A percentile compares a stretch with the other conserved stretches of the same genome.
phyloP scores from a whole-genome alignment of 2,888 invertebrate species.

The Copidosoma aretas region DNA sequence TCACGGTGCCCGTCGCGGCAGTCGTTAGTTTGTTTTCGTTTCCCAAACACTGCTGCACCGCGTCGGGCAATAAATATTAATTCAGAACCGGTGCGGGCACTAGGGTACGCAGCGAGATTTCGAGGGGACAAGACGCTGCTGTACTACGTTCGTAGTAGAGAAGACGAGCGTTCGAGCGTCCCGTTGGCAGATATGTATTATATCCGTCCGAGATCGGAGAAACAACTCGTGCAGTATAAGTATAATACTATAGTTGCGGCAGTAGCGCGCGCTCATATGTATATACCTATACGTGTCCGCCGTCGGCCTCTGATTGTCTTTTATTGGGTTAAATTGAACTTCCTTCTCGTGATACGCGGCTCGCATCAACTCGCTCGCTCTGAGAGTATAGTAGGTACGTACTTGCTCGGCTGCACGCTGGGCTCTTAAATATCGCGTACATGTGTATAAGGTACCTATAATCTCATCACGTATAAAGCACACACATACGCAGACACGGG shows the following conservation, averaged over 20 bases:
- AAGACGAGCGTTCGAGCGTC: constrained; percentile 31
- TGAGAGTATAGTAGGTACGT: too few relatives aligned
- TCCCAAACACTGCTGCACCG: too few relatives aligned
- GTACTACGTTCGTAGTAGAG: too few relatives aligned
- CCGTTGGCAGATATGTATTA: constrained; percentile 51
- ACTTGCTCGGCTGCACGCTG: constrained; percentile 60
- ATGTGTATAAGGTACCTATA: constrained; percentile 53
- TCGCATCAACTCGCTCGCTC: constrained; percentile 62
- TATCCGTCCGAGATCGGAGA: constrained; percentile 50
- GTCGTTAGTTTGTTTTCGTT: too few relatives aligned
- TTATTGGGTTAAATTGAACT: constrained; percentile 64
- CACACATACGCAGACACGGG: too few relatives aligned
- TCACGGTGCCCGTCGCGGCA: too few relatives aligned
- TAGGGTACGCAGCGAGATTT: too few relatives aligned
- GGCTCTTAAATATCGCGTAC: constrained; percentile 61
- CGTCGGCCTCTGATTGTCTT: constrained; percentile 63
- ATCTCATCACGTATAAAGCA: too few relatives aligned
- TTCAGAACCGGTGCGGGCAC: too few relatives aligned
- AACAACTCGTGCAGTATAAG: constrained; percentile 40
- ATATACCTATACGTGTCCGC: constrained; percentile 43
- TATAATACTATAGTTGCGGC: too few relatives aligned
- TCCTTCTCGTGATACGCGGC: constrained; percentile 63
- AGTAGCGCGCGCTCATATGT: constrained; percentile 49
- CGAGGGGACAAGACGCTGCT: too few relatives aligned
- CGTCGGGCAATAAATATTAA: too few relatives aligned